phyloP scores from a whole-genome alignment of 2,888 invertebrate genomes.

The Drosophila kanekoi region DNA sequence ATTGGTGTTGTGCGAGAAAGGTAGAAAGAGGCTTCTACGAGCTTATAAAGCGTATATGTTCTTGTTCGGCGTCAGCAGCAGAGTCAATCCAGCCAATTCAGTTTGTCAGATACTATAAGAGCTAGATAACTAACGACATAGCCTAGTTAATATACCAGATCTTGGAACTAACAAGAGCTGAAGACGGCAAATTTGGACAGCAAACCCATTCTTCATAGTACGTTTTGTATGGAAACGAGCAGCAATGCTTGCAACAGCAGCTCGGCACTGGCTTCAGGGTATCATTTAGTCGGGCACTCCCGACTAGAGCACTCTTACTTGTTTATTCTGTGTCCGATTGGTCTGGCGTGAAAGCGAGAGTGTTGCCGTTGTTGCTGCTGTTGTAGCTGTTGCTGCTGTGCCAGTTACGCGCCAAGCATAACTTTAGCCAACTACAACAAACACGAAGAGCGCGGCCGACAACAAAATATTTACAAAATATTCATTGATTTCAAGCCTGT shows the following conservation, averaged over 20 bases:
- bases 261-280: background rate
- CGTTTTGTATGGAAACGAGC: too few relatives aligned
- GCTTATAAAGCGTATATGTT: too few relatives aligned
- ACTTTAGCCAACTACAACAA: slow-evolving; percentile 65
- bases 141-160: too few relatives aligned
- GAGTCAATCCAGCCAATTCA: too few relatives aligned
- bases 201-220: too few relatives aligned
- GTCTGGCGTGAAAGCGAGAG: slow-evolving; percentile 74
- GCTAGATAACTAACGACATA: too few relatives aligned
- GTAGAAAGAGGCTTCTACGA: too few relatives aligned
- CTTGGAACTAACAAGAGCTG: too few relatives aligned
- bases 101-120: too few relatives aligned
- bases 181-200: too few relatives aligned
- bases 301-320: background rate
- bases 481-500: slow-evolving; percentile 70
- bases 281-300: background rate
- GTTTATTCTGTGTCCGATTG: slow-evolving; percentile 68
- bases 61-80: too few relatives aligned
- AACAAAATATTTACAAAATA: slow-evolving; percentile 53
- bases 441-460: slow-evolving; percentile 28
- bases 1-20: too few relatives aligned
- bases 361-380: slow-evolving; percentile 42
- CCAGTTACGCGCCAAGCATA: slow-evolving; percentile 80
- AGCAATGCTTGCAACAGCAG: background rate
- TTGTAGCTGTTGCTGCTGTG: slow-evolving; percentile 52